Evolutionary conservation across 64 coral and sea anemone species (phyloP), one percentile per base, ranked within the genome.

Genomic region (Montipora efflorescens): DNA sequence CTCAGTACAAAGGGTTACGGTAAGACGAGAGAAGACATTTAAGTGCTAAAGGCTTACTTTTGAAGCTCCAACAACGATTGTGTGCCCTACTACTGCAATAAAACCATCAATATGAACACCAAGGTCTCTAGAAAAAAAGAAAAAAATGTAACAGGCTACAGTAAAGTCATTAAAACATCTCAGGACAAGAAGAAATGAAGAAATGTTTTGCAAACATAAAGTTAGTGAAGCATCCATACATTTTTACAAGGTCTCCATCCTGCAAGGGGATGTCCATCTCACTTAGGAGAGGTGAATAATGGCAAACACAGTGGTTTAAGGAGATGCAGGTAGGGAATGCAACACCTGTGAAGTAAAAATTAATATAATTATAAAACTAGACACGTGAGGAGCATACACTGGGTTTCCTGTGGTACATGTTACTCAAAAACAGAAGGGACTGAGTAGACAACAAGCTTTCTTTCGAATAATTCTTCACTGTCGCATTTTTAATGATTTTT

Each of bases 31-130:
- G 36, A 36, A 36, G 36, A 36, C 20, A 77, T 21, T 12, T 23
- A 77, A 77, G 5, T 18, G 22, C 8, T 55, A 2, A 25, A 20
- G 18, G 49, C 89, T 88, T 87, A 98, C 97, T 82, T 96, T 99
- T 20, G 94, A 96, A 61, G 94, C 94, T 71, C 97, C 97, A 76
- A 99, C 92, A 83, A 99, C 95, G 48, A 99, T 89, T 62, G 97
- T 99, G 73, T 99, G 97, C 52, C 97, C 97, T 74, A 99, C 85
- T 70, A 99, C 97, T 80, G 97, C 97, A 76, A 99, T 95, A 90
- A 91, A 99, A 11, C 97, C 97, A 90, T 99, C 97, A 84, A 99
- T 96, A 94, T 99, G 97, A 47, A 96, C 92, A 94, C 97, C 97
- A 9, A 99, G 75, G 69, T 99, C 97, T 96, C 97, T 99, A 47